Conservation (phyloP, 2,113 vertebrate species). For the Aramus guarauna region DNA sequence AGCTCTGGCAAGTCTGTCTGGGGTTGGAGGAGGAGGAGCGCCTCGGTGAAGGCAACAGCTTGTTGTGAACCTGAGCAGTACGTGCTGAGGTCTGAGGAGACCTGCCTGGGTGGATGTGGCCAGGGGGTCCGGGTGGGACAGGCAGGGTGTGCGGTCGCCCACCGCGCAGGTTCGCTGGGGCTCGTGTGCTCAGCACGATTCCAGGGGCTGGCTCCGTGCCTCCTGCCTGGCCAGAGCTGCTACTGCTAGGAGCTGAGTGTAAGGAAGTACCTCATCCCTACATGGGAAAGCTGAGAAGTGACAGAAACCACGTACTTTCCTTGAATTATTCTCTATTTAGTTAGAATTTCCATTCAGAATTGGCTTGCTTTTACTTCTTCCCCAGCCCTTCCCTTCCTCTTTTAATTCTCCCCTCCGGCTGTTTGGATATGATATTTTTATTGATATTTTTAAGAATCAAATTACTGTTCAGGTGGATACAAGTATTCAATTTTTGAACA, state of each 20-base stretch:
- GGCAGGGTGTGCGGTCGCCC: not conserved
- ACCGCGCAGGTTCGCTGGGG: not conserved
- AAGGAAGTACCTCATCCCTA: not conserved
- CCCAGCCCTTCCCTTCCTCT: rapidly evolving
- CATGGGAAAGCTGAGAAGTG: not conserved
- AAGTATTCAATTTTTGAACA: not conserved
- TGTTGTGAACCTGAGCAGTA: not conserved
- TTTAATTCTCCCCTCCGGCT: not conserved
- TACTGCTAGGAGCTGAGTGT: not conserved
- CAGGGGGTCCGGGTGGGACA: not conserved
- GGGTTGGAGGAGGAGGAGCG: not conserved
- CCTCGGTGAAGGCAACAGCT: not conserved
- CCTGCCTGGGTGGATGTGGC: not conserved
- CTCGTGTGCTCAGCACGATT: not conserved
- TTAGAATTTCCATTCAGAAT: not conserved
- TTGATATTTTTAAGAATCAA: not conserved
- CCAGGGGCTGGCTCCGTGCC: not conserved
- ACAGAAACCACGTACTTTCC: not conserved
- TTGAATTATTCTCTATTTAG: not conserved
- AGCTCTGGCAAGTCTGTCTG: not conserved
- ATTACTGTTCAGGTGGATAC: not conserved
- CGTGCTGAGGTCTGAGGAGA: rapidly evolving
- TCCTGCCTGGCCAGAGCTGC: not conserved
- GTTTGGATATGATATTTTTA: not conserved
- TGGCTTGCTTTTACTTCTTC: not conserved